Evolutionary conservation across 35 echinoderm and acorn worm species (phyloP).

Genomic region (Holothuria glaberrima): DNA sequence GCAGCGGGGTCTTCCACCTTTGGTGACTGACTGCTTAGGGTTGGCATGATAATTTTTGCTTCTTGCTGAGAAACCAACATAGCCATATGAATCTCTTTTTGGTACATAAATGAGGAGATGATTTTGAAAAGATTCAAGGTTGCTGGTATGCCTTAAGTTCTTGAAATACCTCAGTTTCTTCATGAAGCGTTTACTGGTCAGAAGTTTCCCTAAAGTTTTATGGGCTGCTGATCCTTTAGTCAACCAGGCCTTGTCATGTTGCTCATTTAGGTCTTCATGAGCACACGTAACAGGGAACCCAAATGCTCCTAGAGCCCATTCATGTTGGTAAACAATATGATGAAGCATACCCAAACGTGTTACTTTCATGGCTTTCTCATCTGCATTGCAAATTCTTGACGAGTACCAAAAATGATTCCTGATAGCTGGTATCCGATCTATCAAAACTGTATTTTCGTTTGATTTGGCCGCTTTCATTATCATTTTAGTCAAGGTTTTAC

Average conservation of each 20-base stretch:
- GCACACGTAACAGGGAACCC: slow-evolving; percentile 35
- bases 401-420: slow-evolving; percentile 56
- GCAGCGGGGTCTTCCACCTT: not conserved
- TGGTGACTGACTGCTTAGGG: slow-evolving; percentile 9
- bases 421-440: slow-evolving; percentile 60
- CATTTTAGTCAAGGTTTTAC: slow-evolving; percentile 31
- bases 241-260: slow-evolving; percentile 41
- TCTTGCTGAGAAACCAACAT: not conserved
- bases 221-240: slow-evolving; percentile 10
- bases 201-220: slow-evolving; percentile 15
- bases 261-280: not conserved
- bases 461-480: slow-evolving; percentile 22
- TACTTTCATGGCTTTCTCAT: slow-evolving; percentile 22
- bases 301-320: slow-evolving; percentile 43
- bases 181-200: slow-evolving; percentile 39
- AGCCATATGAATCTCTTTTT: slow-evolving; percentile 25
- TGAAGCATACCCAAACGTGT: slow-evolving; percentile 43
- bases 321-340: slow-evolving; percentile 54
- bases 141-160: slow-evolving; percentile 36
- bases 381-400: not conserved
- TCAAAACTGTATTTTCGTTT: slow-evolving; percentile 26
- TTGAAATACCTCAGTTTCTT: slow-evolving; percentile 25
- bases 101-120: slow-evolving; percentile 39
- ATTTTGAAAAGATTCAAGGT: slow-evolving; percentile 27
- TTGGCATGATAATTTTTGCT: slow-evolving; percentile 2